Conservation (phyloP, 2,113 vertebrate species). For the Engraulis encrasicolus region DNA sequence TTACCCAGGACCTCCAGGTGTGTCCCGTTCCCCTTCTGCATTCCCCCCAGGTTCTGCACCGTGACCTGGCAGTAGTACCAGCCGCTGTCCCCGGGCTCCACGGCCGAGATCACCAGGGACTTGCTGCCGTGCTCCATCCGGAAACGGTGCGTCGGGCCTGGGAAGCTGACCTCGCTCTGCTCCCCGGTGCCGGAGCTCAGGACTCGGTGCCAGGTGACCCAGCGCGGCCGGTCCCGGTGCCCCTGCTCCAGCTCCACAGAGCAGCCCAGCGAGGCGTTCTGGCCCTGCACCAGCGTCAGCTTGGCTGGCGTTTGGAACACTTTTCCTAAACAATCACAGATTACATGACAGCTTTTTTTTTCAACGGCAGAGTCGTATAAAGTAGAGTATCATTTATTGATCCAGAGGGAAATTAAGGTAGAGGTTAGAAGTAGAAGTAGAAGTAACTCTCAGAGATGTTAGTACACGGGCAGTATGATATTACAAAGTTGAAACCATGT, state of each 20-base stretch:
- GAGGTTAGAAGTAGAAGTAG: no score
- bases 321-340: no score
- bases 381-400: no score
- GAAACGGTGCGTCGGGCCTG: slow-evolving; percentile 42
- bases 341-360: no score
- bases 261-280: slow-evolving; percentile 59
- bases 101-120: slow-evolving; percentile 58
- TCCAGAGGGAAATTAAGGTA: no score
- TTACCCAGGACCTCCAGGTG: slow-evolving; percentile 60
- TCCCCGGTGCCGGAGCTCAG: neutral
- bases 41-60: slow-evolving; percentile 41
- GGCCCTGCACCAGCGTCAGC: slow-evolving; percentile 40
- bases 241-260: slow-evolving; percentile 58
- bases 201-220: neutral
- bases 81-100: slow-evolving; percentile 62
- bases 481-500: no score
- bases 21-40: slow-evolving; percentile 57
- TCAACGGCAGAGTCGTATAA: no score
- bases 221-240: slow-evolving; percentile 59
- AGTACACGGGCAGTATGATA: no score
- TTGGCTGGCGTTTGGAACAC: no score
- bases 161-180: slow-evolving; percentile 48
- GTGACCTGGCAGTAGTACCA: slow-evolving; percentile 62
- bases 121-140: slow-evolving; percentile 49
- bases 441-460: no score